Evolutionary conservation across 2,797 vertebrate genomes (phyloP).

Genomic region (Lacerta viridis): DNA sequence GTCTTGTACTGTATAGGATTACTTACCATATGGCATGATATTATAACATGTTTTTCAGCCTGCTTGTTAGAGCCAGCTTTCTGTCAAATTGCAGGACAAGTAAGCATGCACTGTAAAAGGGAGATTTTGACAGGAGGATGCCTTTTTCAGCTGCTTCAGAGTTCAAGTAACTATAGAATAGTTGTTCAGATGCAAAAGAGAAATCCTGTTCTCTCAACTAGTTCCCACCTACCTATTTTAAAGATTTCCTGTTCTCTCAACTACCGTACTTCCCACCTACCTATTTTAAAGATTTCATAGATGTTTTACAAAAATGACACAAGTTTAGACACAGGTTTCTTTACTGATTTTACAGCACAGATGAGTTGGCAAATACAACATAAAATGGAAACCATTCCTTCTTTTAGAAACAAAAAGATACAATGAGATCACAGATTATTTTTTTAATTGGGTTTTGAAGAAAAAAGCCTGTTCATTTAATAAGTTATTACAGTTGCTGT

Average conservation of each 20-base stretch:
- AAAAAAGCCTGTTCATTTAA: conserved; percentile 38
- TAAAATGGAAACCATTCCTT: conserved; percentile 29
- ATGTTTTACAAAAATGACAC: background rate
- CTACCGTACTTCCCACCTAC: background rate
- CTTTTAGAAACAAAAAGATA: conserved; percentile 64
- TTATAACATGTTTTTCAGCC: background rate
- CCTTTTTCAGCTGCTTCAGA: background rate
- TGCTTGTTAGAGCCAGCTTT: background rate
- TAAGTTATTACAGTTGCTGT: background rate
- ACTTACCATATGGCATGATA: background rate
- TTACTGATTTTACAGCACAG: conserved; percentile 74
- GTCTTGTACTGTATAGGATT: background rate
- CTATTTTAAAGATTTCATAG: no score
- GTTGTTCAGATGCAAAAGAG: background rate
- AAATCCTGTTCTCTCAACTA: background rate
- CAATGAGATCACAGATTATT: conserved; percentile 50
- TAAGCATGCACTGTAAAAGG: background rate
- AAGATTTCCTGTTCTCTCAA: background rate
- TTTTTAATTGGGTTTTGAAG: conserved; percentile 35
- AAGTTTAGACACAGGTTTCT: conserved; percentile 42
- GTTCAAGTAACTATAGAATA: background rate
- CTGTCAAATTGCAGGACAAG: background rate
- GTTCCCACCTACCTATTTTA: no score
- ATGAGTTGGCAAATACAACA: conserved; percentile 70
- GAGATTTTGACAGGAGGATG: background rate